Base-by-base conservation (phyloP, 2,888 invertebrate genomes). In the Ophion slaviceki region DNA sequence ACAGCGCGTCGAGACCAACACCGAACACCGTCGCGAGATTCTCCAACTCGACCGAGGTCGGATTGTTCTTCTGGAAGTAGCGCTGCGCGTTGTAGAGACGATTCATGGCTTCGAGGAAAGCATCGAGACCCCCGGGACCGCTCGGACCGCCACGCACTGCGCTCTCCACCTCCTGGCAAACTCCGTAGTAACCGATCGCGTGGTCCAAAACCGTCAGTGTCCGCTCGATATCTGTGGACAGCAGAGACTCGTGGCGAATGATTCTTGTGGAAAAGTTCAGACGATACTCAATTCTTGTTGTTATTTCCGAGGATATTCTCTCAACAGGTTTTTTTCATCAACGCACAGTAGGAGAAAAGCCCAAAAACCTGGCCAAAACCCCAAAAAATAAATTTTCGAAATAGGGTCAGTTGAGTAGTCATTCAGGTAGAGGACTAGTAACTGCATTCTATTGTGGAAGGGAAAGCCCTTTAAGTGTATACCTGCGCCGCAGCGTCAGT, bases 121-220 rank as follows among this genome's bases (percentile, higher is more conserved):
- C 90, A 82, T 95, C 94, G 47, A 95, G 91, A 24, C 95, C 95
- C 17, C 93, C 92, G 2, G 93, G 88, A 24, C 94, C 94, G 45
- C 96, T 95, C 0, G 98, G 98, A 8, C 99, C 98, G 86, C 97
- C 97, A 90, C 97, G 97, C 45, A 99, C 97, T 4, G 97, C 95
- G 88, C 96, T 96, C 85, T 98, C 98, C 6, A 99, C 97, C 92
- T 99, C 98, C 92, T 98, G 97, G 0, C 98, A 97, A 47, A 99
- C 98, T 94, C 98, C 98, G 94, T 99, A 99, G 93, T 97, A 99
- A 77, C 98, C 97, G 59, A 99, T 97, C 0, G 99, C 99, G 94
- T 97, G 97, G 92, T 99, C 99, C 89, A 99, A 94, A 24, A 97
- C 96, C 85, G 96, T 96, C 47, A 99, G 95, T 2, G 99, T 98